Conservation (phyloP, 2,888 invertebrate genomes). For the Tinea trinotella region DNA sequence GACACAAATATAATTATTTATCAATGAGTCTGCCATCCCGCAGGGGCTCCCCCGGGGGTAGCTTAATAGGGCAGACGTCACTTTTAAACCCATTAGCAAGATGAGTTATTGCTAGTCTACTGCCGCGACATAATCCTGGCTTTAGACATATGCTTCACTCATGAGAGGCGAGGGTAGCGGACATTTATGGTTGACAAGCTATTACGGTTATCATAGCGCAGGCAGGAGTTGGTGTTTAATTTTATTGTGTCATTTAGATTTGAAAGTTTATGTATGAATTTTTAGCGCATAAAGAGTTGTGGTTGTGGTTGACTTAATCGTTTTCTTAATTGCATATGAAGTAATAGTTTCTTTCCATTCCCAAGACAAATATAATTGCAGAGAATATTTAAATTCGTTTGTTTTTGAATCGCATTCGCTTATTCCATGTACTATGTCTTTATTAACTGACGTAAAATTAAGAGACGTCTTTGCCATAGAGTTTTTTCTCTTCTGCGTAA, state of each 20-base stretch:
- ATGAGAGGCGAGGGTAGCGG: neutral
- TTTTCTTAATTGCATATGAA: too few relatives aligned
- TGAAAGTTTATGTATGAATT: too few relatives aligned
- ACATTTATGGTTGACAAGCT: too few relatives aligned
- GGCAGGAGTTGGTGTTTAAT: too few relatives aligned
- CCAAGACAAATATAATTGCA: too few relatives aligned
- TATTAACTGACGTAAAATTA: slow-evolving; percentile 1
- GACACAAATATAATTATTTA: slow-evolving; percentile 7
- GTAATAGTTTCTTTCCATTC: too few relatives aligned
- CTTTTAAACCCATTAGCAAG: slow-evolving; percentile 61
- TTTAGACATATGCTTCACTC: neutral
- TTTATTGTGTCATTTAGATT: too few relatives aligned
- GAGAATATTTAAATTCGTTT: too few relatives aligned
- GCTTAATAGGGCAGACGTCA: slow-evolving; percentile 57
- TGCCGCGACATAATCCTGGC: slow-evolving; percentile 13
- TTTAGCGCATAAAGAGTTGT: too few relatives aligned
- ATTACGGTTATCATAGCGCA: too few relatives aligned
- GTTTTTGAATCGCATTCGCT: neutral
- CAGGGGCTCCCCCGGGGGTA: neutral
- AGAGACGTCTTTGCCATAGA: slow-evolving; percentile 3
- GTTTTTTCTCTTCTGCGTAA: neutral
- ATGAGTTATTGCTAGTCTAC: slow-evolving; percentile 46
- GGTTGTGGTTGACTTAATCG: too few relatives aligned
- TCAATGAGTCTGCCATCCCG: neutral
- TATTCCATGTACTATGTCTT: neutral